phyloP scores from a whole-genome alignment of 2,888 invertebrate species.

The Punctoribates punctum region DNA sequence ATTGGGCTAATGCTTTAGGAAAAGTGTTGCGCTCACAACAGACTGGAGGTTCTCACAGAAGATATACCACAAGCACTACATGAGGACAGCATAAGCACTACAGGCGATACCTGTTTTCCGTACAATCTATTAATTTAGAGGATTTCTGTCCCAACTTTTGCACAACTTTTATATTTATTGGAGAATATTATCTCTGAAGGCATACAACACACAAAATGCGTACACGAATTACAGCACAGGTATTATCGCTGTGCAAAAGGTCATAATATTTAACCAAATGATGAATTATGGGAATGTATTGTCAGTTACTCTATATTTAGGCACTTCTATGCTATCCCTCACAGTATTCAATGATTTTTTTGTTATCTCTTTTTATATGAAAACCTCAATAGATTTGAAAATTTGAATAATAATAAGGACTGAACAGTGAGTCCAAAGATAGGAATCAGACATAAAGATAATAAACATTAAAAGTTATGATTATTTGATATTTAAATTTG shows the following conservation, averaged over 20 bases:
- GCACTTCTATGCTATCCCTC: too few species aligned
- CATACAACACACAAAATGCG: too few species aligned
- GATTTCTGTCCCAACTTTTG: neutral
- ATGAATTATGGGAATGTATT: neutral
- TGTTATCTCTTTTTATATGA: too few species aligned
- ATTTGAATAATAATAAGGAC: too few species aligned
- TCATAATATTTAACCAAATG: neutral
- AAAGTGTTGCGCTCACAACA: neutral
- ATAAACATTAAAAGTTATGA: too few species aligned
- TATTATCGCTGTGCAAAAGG: neutral
- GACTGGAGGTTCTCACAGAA: neutral
- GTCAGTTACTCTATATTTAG: neutral
- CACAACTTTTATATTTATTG: neutral
- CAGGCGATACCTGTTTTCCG: constrained; percentile 17
- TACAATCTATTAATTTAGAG: neutral
- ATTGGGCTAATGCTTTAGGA: neutral
- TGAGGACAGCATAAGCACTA: constrained; percentile 8
- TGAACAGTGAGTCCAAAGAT: too few species aligned
- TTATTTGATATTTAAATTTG: too few species aligned
- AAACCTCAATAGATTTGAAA: too few species aligned
- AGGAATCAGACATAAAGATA: too few species aligned
- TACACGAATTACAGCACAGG: neutral
- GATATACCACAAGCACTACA: neutral
- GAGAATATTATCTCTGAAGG: neutral
- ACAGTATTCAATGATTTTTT: too few species aligned